Conservation (phyloP, 2,888 invertebrate species). For the Blastobasis lacticolella region DNA sequence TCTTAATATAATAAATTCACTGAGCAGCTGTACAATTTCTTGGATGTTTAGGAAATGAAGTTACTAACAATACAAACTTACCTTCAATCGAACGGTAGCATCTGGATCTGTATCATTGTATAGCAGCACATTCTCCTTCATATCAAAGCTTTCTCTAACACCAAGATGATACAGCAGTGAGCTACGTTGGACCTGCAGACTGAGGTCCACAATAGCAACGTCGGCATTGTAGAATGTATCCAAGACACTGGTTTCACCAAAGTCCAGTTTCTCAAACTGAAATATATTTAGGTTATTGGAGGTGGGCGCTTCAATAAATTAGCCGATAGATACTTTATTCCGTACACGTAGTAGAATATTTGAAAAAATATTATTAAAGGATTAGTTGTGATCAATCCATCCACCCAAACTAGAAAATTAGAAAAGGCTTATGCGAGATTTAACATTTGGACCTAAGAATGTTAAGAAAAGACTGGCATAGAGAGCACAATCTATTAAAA, state of each 20-base stretch:
- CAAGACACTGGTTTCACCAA: conserved; percentile 95
- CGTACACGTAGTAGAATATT: neutral
- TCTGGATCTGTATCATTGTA: conserved; percentile 93
- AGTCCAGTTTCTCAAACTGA: conserved; percentile 97
- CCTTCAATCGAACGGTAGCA: conserved; percentile 90
- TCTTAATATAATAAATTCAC: no score
- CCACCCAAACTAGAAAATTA: no score
- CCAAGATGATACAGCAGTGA: conserved; percentile 97
- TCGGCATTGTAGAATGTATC: conserved; percentile 99
- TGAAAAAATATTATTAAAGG: no score
- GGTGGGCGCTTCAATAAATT: neutral
- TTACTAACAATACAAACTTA: conserved; percentile 37
- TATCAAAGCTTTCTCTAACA: conserved; percentile 96
- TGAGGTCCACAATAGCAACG: conserved; percentile 96
- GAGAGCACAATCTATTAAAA: no score
- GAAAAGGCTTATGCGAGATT: no score
- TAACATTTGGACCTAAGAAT: no score
- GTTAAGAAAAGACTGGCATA: no score
- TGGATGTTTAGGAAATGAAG: neutral
- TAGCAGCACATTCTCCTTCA: conserved; percentile 94
- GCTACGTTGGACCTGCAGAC: conserved; percentile 92
- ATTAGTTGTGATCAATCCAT: no score
- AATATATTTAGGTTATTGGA: conserved; percentile 26
- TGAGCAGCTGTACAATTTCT: no score
- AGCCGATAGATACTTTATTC: neutral